Evolutionary conservation across 1,140 invertebrate species (phyloP), one percentile per base, ranked within the genome.

Genomic region (Drosophila trapezifrons): DNA sequence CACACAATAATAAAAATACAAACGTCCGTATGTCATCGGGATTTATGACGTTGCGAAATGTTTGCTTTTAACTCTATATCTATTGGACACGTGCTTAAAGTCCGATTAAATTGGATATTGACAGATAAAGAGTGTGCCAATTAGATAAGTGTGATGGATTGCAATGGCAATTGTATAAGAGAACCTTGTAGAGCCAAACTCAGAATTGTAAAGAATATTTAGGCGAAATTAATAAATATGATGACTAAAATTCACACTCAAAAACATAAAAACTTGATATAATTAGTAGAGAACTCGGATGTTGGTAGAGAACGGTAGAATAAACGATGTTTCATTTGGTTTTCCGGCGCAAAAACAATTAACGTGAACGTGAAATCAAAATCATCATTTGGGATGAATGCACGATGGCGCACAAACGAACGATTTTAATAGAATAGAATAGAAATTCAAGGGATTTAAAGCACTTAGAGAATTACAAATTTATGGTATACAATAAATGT

Each of bases 1-100:
- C 43, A 71, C 35, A 71, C 51, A 71, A 49, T 71, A 71, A 58
- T 47, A 71, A 49, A 71, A 71, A 35, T 49, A 49, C 17, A 38
- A 10, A 46, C 25, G 25, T 55, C 13, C 20, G 45, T 29, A 29
- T 70, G 49, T 49, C 52, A 58, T 58, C 20, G 67, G 51, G 20
- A 72, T 71, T 72, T 72, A 71, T 72, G 66, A 20, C 35, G 32
- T 20, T 58, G 66, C 10, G 13, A 27, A 71, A 69, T 69, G 37
- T 69, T 52, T 65, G 46, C 37, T 43, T 27, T 69, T 12, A 66
- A 42, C 27, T 49, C 18, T 2, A 12, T 49, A 71, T 32, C 20
- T 27, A 56, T 69, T 18, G 25, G 17, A 27, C 54, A 72, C 69
- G 69, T 72, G 66, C 52, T 49, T 42, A 29, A 71, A 47, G 67